A percentile compares a stretch with the other conserved stretches of the same genome.
Evolutionary conservation across 2,113 vertebrate species (phyloP).

Genomic region (Centropus bengalensis): DNA sequence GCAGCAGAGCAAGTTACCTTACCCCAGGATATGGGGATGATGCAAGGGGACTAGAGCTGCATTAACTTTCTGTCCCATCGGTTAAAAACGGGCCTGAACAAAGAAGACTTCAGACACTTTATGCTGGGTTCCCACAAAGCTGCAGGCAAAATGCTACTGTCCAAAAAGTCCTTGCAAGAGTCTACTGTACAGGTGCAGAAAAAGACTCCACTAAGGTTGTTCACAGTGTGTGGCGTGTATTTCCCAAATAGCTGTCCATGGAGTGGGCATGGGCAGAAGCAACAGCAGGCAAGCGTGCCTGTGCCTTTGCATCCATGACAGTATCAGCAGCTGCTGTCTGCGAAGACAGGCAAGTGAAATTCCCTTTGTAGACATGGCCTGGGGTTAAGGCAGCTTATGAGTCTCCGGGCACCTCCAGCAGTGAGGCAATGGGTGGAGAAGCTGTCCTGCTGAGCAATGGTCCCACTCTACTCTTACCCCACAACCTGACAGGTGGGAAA

Average conservation of each 20-base stretch:
- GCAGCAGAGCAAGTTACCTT: background rate
- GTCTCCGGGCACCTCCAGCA: background rate
- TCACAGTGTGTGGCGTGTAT: background rate
- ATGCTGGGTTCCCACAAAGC: background rate
- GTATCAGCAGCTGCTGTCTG: background rate
- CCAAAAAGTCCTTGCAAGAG: background rate
- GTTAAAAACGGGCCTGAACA: background rate
- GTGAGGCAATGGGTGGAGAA: background rate
- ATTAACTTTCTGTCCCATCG: background rate
- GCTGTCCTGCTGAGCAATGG: background rate
- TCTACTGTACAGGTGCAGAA: background rate
- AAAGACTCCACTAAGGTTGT: background rate
- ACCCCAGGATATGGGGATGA: background rate
- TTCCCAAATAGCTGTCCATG: no score
- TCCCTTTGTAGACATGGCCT: background rate
- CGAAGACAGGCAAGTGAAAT: background rate
- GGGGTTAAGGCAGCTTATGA: background rate
- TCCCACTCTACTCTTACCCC: background rate
- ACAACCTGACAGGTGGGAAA: background rate
- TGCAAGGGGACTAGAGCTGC: background rate
- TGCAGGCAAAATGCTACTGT: background rate
- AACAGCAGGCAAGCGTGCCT: rapidly evolving
- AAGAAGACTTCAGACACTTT: background rate
- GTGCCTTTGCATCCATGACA: background rate
- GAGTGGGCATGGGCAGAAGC: background rate